Percentiles rank a stretch among this genome's conserved stretches.
Conservation (phyloP, 2,888 invertebrate genomes). For the Euspilapteryx auroguttella region DNA sequence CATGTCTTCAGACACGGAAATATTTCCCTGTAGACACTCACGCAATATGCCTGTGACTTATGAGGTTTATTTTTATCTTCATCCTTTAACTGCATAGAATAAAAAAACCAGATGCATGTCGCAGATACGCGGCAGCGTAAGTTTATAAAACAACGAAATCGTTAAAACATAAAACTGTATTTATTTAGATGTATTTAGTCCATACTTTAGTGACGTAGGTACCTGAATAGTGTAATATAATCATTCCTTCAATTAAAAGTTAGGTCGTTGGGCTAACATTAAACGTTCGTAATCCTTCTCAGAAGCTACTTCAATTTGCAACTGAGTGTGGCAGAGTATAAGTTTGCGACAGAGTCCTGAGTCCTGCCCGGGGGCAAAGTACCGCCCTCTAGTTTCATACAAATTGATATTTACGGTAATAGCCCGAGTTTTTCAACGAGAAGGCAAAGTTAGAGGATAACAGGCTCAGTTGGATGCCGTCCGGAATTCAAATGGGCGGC, state of each 20-base stretch:
- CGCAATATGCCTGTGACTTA: too few species aligned
- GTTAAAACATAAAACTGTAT: too few species aligned
- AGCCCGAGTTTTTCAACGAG: slow-evolving; percentile 50
- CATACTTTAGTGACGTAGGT: too few species aligned
- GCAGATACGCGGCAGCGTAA: too few species aligned
- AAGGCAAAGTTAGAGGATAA: slow-evolving; percentile 46
- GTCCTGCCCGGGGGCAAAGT: slow-evolving; percentile 20
- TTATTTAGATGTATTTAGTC: too few species aligned
- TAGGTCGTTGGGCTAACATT: slow-evolving; percentile 21
- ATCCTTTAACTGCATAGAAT: too few species aligned
- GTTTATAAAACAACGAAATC: too few species aligned
- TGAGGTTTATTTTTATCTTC: too few species aligned
- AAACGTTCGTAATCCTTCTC: slow-evolving; percentile 33
- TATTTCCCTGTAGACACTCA: too few species aligned
- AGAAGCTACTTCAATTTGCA: slow-evolving; percentile 44
- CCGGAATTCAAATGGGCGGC: slow-evolving; percentile 43
- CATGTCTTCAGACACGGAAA: too few species aligned
- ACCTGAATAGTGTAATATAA: not conserved
- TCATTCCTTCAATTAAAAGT: slow-evolving; percentile 22
- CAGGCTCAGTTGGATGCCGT: slow-evolving; percentile 42
- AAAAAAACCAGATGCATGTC: too few species aligned
- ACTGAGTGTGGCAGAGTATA: slow-evolving; percentile 32
- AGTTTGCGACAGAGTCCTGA: too few species aligned
- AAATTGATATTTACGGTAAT: slow-evolving; percentile 62
- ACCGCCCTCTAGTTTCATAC: slow-evolving; percentile 53